Evolutionary conservation across 2,797 vertebrate species (phyloP).

Genomic region (Channa striata): DNA sequence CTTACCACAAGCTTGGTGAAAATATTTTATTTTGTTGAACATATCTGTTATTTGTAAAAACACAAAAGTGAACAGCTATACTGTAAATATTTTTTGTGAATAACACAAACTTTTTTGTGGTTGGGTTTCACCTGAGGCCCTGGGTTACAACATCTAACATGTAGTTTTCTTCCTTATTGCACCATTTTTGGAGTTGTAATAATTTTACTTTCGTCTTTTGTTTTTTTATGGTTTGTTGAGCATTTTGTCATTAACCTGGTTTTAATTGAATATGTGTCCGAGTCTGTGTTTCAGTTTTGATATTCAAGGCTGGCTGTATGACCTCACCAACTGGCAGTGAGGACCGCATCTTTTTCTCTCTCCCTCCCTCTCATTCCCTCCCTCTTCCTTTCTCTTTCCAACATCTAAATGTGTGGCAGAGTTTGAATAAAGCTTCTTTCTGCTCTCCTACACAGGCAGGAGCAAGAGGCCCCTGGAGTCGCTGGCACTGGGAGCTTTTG

Average conservation of each 20-base stretch:
- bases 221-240: too few relatives aligned
- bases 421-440: constrained; percentile 86
- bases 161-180: too few relatives aligned
- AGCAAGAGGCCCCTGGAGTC: constrained; percentile 77
- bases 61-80: too few relatives aligned
- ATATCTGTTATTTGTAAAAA: too few relatives aligned
- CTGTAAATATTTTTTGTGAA: too few relatives aligned
- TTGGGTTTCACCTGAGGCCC: too few relatives aligned
- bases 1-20: too few relatives aligned
- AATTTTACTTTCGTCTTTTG: background rate
- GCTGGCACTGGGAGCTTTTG: constrained; percentile 65
- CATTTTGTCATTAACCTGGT: too few relatives aligned
- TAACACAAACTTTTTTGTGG: too few relatives aligned
- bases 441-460: constrained; percentile 77
- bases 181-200: too few relatives aligned
- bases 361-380: constrained; percentile 13
- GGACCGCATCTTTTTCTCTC: constrained; percentile 40
- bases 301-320: constrained; percentile 54
- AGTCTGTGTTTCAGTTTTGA: constrained; percentile 30
- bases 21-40: too few relatives aligned
- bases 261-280: background rate
- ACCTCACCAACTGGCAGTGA: constrained; percentile 70
- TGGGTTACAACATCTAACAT: too few relatives aligned
- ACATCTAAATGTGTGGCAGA: constrained; percentile 77
- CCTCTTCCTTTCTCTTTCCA: constrained; percentile 47